A percentile compares a stretch with the other conserved stretches of the same genome.
phyloP scores from a whole-genome alignment of 1,140 invertebrate genomes.

The Proctacanthus coquilletti region DNA sequence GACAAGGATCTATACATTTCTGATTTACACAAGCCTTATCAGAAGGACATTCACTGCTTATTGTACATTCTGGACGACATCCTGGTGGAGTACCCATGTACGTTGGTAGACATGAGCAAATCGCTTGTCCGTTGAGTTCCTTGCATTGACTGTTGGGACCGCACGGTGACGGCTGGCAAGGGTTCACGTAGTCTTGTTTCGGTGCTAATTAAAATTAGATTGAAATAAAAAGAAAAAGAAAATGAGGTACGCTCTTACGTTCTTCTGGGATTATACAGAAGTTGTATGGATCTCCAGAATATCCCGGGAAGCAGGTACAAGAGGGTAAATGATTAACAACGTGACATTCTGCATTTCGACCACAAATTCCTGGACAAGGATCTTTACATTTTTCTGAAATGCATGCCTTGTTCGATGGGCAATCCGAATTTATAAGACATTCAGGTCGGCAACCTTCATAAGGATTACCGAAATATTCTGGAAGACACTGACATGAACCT shows the following conservation, averaged over 20 bases:
- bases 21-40: constrained; percentile 49
- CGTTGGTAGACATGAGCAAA: constrained; percentile 51
- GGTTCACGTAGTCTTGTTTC: constrained; percentile 29
- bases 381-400: constrained; percentile 41
- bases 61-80: constrained; percentile 48
- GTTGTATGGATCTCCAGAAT: constrained; percentile 51
- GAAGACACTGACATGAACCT: constrained; percentile 34
- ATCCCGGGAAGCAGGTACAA: constrained; percentile 48
- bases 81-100: constrained; percentile 61
- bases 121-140: constrained; percentile 41
- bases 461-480: constrained; percentile 38
- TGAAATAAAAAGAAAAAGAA: constrained; percentile 7
- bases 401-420: constrained; percentile 36
- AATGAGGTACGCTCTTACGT: constrained; percentile 17
- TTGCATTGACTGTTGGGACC: constrained; percentile 56
- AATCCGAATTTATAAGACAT: constrained; percentile 40
- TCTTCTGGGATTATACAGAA: constrained; percentile 30
- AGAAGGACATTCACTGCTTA: constrained; percentile 47
- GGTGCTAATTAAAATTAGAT: too few species aligned
- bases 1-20: constrained; percentile 59
- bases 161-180: constrained; percentile 48
- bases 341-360: constrained; percentile 52
- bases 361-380: constrained; percentile 38
- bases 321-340: constrained; percentile 57
- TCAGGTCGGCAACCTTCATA: constrained; percentile 41